Evolutionary conservation across 2,888 invertebrate genomes (phyloP).

Genomic region (Zhuqinia jingwanae): DNA sequence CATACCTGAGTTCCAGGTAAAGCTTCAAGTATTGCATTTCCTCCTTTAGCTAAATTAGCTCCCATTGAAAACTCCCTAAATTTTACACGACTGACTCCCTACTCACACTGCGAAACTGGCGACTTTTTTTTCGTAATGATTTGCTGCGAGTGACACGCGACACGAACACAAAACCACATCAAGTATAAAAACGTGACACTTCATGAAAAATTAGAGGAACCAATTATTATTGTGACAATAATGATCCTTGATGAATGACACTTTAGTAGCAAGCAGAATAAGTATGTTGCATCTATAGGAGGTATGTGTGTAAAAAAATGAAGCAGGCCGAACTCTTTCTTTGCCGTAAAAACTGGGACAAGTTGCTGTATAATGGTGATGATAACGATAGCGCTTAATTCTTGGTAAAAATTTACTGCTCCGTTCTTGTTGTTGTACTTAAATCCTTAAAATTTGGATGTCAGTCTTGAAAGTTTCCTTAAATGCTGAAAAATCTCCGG

Average conservation of each 20-base stretch:
- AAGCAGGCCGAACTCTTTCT: no score
- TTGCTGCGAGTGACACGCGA: constrained; percentile 33
- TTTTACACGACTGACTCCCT: constrained; percentile 31
- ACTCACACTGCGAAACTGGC: constrained; percentile 45
- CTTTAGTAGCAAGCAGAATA: no score
- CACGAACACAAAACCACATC: constrained; percentile 44
- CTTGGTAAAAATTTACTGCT: background rate
- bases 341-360: background rate
- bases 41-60: constrained; percentile 79
- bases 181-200: constrained; percentile 50
- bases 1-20: constrained; percentile 78
- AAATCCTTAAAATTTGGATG: background rate
- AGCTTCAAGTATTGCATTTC: constrained; percentile 78
- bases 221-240: constrained; percentile 16
- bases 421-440: background rate
- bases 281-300: no score
- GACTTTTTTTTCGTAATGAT: constrained; percentile 15
- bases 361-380: background rate
- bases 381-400: background rate
- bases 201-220: constrained; percentile 1
- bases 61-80: constrained; percentile 75
- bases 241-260: constrained; percentile 7
- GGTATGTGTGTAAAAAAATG: no score
- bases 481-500: background rate
- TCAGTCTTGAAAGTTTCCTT: constrained; percentile 36